Evolutionary conservation across 2,113 vertebrate species (phyloP).

Genomic region (Dascyllus trimaculatus): DNA sequence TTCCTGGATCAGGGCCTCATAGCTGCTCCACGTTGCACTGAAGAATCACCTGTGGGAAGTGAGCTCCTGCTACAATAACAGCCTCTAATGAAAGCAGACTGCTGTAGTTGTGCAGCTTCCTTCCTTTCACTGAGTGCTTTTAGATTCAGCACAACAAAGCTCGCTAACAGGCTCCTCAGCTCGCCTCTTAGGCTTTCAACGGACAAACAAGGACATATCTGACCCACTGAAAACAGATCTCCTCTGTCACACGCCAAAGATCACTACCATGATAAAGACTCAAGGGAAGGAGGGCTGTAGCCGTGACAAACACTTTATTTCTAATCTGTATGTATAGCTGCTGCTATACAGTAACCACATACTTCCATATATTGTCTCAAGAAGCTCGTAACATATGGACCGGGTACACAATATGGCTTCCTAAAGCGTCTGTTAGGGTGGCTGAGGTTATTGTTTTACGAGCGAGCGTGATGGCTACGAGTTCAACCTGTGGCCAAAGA

Average conservation of each 20-base stretch:
- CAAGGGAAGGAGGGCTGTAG: conserved; percentile 27
- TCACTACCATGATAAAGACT: conserved; percentile 57
- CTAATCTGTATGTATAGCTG: conserved; percentile 42
- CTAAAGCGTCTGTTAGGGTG: conserved; percentile 22
- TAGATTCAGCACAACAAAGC: conserved; percentile 50
- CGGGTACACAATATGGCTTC: conserved; percentile 14
- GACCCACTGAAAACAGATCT: conserved; percentile 36
- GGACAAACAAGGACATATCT: conserved; percentile 20
- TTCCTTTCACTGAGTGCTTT: conserved; percentile 69
- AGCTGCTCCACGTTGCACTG: neutral
- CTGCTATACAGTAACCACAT: conserved; percentile 28
- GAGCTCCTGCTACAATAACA: conserved; percentile 10
- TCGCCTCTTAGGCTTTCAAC: conserved; percentile 69
- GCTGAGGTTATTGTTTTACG: conserved; percentile 45
- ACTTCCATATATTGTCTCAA: conserved; percentile 73
- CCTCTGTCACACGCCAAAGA: conserved; percentile 31
- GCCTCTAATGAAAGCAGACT: conserved; percentile 35
- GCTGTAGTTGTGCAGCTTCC: conserved; percentile 36
- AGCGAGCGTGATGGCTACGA: conserved; percentile 9
- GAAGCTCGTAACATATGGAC: neutral
- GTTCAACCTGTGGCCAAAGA: conserved; percentile 50
- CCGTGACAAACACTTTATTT: conserved; percentile 37
- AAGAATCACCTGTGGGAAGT: conserved; percentile 40
- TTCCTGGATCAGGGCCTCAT: neutral
- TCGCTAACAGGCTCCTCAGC: conserved; percentile 11